Conservation (phyloP, 2,113 vertebrate genomes). For the Oceanodroma tethys region DNA sequence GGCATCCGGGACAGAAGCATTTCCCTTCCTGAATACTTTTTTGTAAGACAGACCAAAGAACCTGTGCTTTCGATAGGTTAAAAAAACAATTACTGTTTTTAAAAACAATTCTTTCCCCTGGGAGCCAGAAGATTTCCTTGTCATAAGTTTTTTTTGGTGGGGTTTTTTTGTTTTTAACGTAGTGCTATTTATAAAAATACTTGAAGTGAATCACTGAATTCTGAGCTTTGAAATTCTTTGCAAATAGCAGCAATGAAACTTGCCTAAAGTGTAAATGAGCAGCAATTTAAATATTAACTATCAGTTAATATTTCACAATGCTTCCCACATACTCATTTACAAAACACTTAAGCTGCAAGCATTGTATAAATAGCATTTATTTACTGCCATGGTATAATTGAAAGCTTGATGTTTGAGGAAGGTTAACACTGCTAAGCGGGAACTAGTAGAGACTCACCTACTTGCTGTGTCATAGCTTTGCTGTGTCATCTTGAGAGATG, state of each 20-base stretch:
- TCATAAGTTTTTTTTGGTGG: background rate
- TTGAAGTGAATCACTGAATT: background rate
- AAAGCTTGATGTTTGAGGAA: background rate
- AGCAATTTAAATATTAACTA: conserved; percentile 31
- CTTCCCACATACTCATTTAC: conserved; percentile 6
- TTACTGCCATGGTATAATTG: background rate
- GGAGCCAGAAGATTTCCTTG: background rate
- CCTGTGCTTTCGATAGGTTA: background rate
- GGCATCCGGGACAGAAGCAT: background rate
- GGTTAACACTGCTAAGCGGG: rapidly evolving
- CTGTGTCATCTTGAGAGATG: background rate
- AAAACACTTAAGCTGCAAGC: background rate
- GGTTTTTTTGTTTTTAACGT: background rate
- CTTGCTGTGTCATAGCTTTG: background rate
- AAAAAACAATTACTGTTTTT: background rate
- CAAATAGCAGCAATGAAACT: background rate
- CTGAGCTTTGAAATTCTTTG: background rate
- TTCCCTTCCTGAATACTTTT: background rate
- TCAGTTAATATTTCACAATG: conserved; percentile 10
- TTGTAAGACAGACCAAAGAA: background rate
- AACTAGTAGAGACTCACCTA: background rate
- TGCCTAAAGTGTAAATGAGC: background rate
- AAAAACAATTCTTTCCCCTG: background rate
- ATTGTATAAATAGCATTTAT: conserved; percentile 25
- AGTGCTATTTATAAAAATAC: background rate